Conservation (phyloP, 2,888 invertebrate species). For the Heliconius ismenius region DNA sequence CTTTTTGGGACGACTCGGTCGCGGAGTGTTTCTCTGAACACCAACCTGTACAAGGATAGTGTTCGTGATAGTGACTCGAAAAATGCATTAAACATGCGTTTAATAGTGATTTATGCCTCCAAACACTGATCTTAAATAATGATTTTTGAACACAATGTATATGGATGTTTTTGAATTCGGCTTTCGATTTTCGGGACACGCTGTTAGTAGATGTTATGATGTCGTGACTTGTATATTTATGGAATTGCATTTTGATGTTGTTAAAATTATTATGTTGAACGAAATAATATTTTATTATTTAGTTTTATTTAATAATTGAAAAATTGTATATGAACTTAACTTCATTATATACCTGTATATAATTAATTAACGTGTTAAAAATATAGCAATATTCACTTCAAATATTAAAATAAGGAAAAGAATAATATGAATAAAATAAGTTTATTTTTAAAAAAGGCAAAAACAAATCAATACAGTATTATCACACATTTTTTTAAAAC, state of each 20-base stretch:
- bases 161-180: not conserved
- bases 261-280: not conserved
- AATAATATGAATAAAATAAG: constrained; percentile 7
- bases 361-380: not conserved
- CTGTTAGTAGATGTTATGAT: not conserved
- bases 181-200: not conserved
- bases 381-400: constrained; percentile 9
- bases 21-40: constrained; percentile 19
- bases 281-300: not conserved
- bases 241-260: constrained; percentile 1
- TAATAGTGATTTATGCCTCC: constrained; percentile 17
- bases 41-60: not conserved
- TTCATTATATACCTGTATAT: not conserved
- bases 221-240: not conserved
- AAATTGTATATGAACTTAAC: not conserved
- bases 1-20: constrained; percentile 27
- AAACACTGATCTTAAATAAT: not conserved
- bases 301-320: not conserved
- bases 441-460: constrained; percentile 4
- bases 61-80: constrained; percentile 9
- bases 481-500: constrained; percentile 36
- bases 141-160: constrained; percentile 24
- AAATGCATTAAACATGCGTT: constrained; percentile 7
- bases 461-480: constrained; percentile 33
- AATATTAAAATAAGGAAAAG: constrained; percentile 27